Evolutionary conservation across 2,113 vertebrate genomes (phyloP).

Genomic region (Dromiciops gliroides): DNA sequence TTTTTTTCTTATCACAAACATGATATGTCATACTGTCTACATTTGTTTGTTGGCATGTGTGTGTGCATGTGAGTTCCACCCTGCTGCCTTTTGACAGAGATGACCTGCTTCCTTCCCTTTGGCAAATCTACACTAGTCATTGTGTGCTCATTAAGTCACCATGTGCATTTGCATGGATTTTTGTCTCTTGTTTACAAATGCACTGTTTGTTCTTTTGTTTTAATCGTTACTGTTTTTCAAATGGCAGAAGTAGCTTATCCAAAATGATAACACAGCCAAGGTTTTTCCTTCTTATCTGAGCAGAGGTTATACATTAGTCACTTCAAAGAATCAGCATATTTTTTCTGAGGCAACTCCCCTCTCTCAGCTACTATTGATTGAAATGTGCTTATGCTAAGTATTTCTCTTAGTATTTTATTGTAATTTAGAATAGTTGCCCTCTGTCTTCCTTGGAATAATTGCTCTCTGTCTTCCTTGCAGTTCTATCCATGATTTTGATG

Average conservation of each 20-base stretch:
- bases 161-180: constrained; percentile 68
- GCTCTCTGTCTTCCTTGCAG: constrained; percentile 84
- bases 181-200: constrained; percentile 67
- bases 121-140: constrained; percentile 60
- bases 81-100: constrained; percentile 55
- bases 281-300: constrained; percentile 56
- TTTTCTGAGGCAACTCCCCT: background rate
- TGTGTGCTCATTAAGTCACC: constrained; percentile 74
- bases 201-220: constrained; percentile 49
- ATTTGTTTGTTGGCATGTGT: constrained; percentile 61
- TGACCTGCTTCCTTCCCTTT: constrained; percentile 55
- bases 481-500: constrained; percentile 98
- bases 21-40: constrained; percentile 59
- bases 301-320: constrained; percentile 46
- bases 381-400: constrained; percentile 25
- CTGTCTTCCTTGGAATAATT: constrained; percentile 64
- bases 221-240: constrained; percentile 57
- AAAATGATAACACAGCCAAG: constrained; percentile 49
- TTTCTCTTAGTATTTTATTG: constrained; percentile 50
- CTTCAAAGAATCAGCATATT: constrained; percentile 42
- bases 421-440: constrained; percentile 70
- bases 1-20: constrained; percentile 62
- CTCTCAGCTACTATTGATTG: background rate
- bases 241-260: constrained; percentile 59
- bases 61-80: constrained; percentile 73